Evolutionary conservation across 2,888 invertebrate genomes (phyloP), one percentile per base, ranked within the genome.

Genomic region (Tipula vernalis): DNA sequence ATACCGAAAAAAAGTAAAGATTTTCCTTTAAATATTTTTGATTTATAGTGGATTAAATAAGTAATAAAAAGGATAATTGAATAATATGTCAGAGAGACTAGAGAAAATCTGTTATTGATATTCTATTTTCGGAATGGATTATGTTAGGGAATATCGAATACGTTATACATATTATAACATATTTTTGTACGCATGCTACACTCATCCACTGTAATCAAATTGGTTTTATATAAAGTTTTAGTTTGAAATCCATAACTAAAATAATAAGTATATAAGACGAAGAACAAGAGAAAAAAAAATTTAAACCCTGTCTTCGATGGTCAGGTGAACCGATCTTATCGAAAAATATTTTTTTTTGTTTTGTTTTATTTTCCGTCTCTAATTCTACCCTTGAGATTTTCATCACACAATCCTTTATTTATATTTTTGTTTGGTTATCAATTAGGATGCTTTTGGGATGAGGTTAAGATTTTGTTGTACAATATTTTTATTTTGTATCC

Each of bases 381-480:
- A 84, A 84, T 84, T 84, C 84, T 36, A 84, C 84, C 84, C 84
- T 39, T 84, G 84, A 84, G 84, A 84, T 84, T 84, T 84, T 84
- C 84, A 84, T 71, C 71, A 71, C 71, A 71, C 71, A 71, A 71
- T 71, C 71, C 71, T 71, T 71, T 71, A 71, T 71, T 71, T 71
- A 71, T 71, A 71, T 71, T 71, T 71, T 18, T 71, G 28, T 71
- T 71, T 6, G 71, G 71, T 71, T 28, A 71, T 71, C 71, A 71
- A 71, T 71, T 71, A 71, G 71, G 71, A 71, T 71, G 71, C 3
- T 13, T 71, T 71, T 28, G 71, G 71, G 10, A 71, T 71, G 71
- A 10, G 71, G 8, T 28, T 71, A 71, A 71, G 71, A 71, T 10
- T 28, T 71, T 71, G 71, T 71, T 71, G 71, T 71, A 28, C 28